Base-by-base conservation (phyloP, 1,140 invertebrate species). In the Campoletis sonorensis region DNA sequence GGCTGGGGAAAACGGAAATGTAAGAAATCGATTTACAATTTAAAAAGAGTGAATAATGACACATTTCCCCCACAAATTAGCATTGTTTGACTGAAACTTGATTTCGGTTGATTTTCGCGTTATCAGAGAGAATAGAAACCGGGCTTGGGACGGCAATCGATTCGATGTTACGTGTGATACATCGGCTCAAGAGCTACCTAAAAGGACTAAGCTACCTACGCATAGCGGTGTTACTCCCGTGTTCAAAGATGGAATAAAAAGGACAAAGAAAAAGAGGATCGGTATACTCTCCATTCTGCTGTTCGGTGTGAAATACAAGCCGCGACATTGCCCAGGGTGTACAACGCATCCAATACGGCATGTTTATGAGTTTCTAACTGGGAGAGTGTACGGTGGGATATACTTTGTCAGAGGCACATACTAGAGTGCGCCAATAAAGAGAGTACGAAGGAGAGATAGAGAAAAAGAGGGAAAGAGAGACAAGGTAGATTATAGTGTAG, bases 281-380 rank as follows among this genome's bases (percentile, higher is more conserved):
- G 73, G 68, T 78, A 70, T 70, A 81, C 76, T 51, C 76, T 58
- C 83, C 79, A 84, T 84, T 84, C 83, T 84, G 81, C 83, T 84
- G 83, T 84, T 82, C 83, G 79, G 83, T 71, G 83, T 82, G 81
- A 84, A 84, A 81, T 84, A 84, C 83, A 84, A 82, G 83, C 81
- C 76, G 83, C 81, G 76, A 79, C 79, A 82, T 81, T 82, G 71
- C 79, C 27, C 79, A 71, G 61, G 37, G 33, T 71, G 82, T 30
- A 70, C 26, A 81, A 83, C 77, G 76, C 82, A 71, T 78, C 58
- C 51, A 15, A 18, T 37, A 79, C 79, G 83, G 83, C 81, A 84
- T 84, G 81, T 84, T 84, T 84, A 84, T 81, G 83, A 84, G 82
- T 75, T 79, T 82, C 81, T 79, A 84, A 81, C 73, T 49, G 51